Conservation (phyloP, 2,113 vertebrate genomes). For the Neomonachus schauinslandi region DNA sequence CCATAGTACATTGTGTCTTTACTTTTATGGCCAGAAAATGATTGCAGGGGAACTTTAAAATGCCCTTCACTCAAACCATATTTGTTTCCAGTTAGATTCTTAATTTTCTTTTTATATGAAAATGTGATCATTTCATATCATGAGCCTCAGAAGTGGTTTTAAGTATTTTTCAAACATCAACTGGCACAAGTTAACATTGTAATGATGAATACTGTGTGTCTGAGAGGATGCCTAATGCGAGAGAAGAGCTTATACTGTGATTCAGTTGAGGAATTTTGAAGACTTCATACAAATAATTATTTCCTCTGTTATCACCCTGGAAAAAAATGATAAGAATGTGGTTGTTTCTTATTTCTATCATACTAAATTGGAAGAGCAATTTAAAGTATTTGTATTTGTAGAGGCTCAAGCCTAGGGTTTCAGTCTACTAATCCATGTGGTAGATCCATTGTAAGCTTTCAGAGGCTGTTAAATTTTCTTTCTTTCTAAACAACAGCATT, state of each 20-base stretch:
- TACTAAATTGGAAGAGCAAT: not conserved
- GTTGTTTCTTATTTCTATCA: not conserved
- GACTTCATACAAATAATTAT: not conserved
- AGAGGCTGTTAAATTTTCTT: not conserved
- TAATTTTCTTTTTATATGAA: not conserved
- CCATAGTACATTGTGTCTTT: not conserved
- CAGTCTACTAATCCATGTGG: not conserved
- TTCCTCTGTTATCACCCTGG: not conserved
- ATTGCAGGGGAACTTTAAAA: not conserved
- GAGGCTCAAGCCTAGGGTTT: not conserved
- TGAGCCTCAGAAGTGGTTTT: not conserved
- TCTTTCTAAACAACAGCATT: not conserved
- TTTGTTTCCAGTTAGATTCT: not conserved
- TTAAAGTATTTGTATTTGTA: not conserved
- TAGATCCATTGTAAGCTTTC: not conserved
- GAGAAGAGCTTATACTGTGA: not conserved
- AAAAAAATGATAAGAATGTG: not conserved
- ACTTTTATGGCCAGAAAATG: slow-evolving; percentile 35
- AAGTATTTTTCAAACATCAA: slow-evolving; percentile 34
- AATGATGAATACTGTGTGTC: not conserved
- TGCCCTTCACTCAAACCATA: not conserved
- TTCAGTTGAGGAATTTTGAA: slow-evolving; percentile 12
- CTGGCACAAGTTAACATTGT: not conserved
- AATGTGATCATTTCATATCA: not conserved
- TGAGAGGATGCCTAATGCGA: not conserved